Evolutionary conservation across 2,888 invertebrate genomes (phyloP).

Genomic region (Agonum fuliginosum): DNA sequence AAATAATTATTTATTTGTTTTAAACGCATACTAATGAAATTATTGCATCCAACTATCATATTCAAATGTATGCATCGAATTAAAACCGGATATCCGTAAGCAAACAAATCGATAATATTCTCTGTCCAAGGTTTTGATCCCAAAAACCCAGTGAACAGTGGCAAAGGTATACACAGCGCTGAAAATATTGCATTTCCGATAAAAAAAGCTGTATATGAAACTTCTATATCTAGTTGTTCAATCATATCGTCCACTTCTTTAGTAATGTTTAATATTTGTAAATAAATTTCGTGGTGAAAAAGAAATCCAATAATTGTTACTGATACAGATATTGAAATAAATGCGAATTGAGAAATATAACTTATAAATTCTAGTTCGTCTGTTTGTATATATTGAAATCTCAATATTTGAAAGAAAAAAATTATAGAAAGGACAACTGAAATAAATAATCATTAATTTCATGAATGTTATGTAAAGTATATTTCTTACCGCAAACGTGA

Average conservation of each 20-base stretch:
- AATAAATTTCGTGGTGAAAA: background rate
- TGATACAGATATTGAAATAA: background rate
- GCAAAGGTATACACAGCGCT: background rate
- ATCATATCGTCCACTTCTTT: background rate
- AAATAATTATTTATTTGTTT: background rate
- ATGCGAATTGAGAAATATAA: background rate
- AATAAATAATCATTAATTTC: constrained; percentile 1
- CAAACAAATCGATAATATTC: background rate
- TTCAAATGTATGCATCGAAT: background rate
- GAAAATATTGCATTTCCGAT: background rate
- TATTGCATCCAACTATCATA: background rate
- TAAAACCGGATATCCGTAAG: constrained; percentile 5
- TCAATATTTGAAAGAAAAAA: background rate
- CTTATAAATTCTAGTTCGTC: background rate
- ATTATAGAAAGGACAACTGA: constrained; percentile 5
- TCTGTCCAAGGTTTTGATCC: background rate
- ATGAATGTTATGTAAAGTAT: background rate
- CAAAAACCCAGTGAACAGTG: background rate
- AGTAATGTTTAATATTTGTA: background rate
- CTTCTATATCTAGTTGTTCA: background rate
- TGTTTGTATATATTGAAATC: background rate
- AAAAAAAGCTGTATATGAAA: background rate
- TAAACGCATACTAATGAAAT: background rate
- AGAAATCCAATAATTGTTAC: background rate
- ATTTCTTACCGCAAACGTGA: background rate